phyloP scores from a whole-genome alignment of 1,140 invertebrate species.

The Drosophila tristis region DNA sequence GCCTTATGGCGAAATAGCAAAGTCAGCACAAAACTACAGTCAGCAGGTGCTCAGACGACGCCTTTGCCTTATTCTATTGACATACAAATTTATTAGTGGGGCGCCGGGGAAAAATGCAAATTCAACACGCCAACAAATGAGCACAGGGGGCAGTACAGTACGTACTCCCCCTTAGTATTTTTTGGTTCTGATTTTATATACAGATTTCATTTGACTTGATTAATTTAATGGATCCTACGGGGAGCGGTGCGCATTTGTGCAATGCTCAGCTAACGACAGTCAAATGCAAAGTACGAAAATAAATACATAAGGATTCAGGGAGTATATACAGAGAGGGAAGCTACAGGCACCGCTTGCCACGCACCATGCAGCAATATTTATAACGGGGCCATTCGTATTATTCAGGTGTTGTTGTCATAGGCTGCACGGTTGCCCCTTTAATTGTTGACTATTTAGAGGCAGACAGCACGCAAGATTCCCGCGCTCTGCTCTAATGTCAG shows the following conservation, averaged over 20 bases:
- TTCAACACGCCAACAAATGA: slow-evolving; percentile 72
- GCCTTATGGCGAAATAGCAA: slow-evolving; percentile 10
- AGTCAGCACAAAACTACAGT: not conserved
- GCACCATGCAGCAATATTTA: slow-evolving; percentile 56
- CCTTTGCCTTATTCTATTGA: slow-evolving; percentile 63
- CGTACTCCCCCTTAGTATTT: not conserved
- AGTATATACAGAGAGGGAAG: slow-evolving; percentile 3
- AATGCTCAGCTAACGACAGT: slow-evolving; percentile 39
- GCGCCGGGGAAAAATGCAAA: slow-evolving; percentile 76
- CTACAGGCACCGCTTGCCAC: slow-evolving; percentile 69
- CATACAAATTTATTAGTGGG: slow-evolving; percentile 81
- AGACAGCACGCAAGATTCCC: slow-evolving; percentile 57
- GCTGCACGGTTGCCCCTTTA: slow-evolving; percentile 59
- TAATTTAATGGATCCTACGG: slow-evolving; percentile 67
- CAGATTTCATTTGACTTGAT: slow-evolving; percentile 79
- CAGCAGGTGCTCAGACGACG: slow-evolving; percentile 18
- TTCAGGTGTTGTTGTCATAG: slow-evolving; percentile 79
- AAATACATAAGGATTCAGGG: not conserved
- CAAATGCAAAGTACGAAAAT: slow-evolving; percentile 5
- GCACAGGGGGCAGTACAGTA: not conserved
- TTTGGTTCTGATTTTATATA: slow-evolving; percentile 55
- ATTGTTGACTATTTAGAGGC: slow-evolving; percentile 78
- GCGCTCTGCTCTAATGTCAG: slow-evolving; percentile 50
- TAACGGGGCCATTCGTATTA: slow-evolving; percentile 42
- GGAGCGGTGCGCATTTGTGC: slow-evolving; percentile 65